Conservation (phyloP, 1,140 invertebrate species). For the Heterodera schachtii region DNA sequence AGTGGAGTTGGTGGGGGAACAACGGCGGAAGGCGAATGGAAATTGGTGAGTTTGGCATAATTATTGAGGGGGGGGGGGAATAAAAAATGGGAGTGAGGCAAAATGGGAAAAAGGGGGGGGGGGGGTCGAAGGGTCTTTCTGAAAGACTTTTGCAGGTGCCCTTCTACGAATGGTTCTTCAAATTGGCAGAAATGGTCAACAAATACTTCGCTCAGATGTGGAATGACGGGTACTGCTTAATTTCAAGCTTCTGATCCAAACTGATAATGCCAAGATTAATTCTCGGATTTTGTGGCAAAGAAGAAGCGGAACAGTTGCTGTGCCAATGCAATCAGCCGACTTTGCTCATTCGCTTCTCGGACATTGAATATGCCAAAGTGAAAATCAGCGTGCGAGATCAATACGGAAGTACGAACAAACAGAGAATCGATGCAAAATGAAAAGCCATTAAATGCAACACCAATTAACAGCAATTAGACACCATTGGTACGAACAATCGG, state of each 20-base stretch:
- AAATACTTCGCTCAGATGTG: constrained; percentile 64
- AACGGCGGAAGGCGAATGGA: constrained; percentile 62
- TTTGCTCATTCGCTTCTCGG: constrained; percentile 60
- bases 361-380: constrained; percentile 65
- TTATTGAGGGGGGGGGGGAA: neutral
- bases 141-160: constrained; percentile 20
- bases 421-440: too few species aligned
- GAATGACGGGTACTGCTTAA: constrained; percentile 57
- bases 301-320: constrained; percentile 61
- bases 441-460: neutral
- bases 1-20: neutral
- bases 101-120: too few species aligned
- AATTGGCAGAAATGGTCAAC: constrained; percentile 63
- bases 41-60: constrained; percentile 46
- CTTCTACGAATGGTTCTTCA: constrained; percentile 65
- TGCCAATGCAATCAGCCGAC: constrained; percentile 53
- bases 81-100: too few species aligned
- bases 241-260: neutral
- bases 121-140: too few species aligned
- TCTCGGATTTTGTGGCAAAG: constrained; percentile 63
- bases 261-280: constrained; percentile 42
- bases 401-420: constrained; percentile 48
- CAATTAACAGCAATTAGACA: constrained; percentile 53
- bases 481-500: constrained; percentile 64
- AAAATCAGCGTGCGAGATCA: constrained; percentile 63